A percentile compares a stretch with the other conserved stretches of the same genome.
These are phyloP conservation scores for Lepus townsendii DNA, from an alignment of 2,797 vertebrate genomes.

Conservation along the genomic window DNA sequence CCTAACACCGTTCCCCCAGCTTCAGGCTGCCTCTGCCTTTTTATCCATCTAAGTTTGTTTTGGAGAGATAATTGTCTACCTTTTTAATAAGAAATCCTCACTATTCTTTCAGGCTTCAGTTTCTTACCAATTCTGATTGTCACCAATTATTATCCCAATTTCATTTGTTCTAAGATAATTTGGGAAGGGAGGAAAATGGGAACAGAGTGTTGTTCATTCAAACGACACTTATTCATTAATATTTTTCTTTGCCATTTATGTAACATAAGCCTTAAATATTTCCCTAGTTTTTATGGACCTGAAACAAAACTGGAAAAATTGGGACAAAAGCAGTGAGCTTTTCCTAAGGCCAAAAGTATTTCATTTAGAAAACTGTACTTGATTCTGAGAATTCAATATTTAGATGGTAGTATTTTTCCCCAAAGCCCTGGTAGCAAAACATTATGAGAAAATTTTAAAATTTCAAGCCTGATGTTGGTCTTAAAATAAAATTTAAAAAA, in stretches of 20 bases:
- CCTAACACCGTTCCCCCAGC: background rate
- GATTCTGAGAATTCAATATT: background rate
- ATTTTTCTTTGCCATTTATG: background rate
- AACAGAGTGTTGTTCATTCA: background rate
- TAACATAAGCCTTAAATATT: background rate
- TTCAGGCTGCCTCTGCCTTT: background rate
- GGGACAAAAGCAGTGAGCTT: slow-evolving; percentile 25
- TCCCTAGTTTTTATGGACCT: slow-evolving; percentile 33
- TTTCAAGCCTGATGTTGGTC: background rate
- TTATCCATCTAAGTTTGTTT: background rate
- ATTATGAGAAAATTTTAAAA: slow-evolving; percentile 40
- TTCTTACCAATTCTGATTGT: background rate
- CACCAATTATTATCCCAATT: background rate
- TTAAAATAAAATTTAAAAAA: background rate
- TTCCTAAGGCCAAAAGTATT: slow-evolving; percentile 20
- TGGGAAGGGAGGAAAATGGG: background rate
- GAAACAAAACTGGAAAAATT: slow-evolving; percentile 48
- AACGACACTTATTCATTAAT: background rate
- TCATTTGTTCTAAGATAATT: slow-evolving; percentile 7
- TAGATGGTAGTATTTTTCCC: background rate
- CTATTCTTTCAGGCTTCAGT: background rate
- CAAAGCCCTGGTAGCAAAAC: slow-evolving; percentile 5
- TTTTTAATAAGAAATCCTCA: background rate
- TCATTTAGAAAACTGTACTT: background rate
- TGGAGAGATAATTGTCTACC: background rate